phyloP scores from a whole-genome alignment of 2,888 invertebrate genomes.

The Temnothorax ravouxi region DNA sequence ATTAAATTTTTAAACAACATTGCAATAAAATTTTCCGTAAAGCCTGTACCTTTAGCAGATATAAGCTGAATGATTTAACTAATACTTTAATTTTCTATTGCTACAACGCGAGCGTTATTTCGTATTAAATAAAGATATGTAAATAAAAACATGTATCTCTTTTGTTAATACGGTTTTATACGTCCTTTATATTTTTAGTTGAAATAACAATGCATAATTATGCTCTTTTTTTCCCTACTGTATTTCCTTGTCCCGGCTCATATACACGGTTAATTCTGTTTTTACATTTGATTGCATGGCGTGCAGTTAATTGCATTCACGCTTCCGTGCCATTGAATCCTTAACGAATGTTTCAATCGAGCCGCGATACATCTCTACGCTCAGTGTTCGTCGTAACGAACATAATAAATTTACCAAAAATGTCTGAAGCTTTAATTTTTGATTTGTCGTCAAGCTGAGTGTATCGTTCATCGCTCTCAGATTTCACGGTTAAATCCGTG shows the following conservation, averaged over 20 bases:
- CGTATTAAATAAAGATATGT: background rate
- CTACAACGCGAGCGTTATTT: background rate
- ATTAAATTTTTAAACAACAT: conserved; percentile 13
- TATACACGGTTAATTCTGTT: conserved; percentile 34
- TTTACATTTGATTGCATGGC: conserved; percentile 64
- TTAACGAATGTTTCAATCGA: conserved; percentile 69
- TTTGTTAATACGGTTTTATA: background rate
- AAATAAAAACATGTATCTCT: background rate
- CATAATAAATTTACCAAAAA: conserved; percentile 50
- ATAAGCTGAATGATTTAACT: background rate
- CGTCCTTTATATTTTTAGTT: background rate
- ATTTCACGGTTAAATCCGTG: conserved; percentile 32
- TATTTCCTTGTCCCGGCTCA: conserved; percentile 31
- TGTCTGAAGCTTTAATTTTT: conserved; percentile 44
- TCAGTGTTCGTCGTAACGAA: conserved; percentile 30
- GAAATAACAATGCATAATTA: conserved; percentile 45
- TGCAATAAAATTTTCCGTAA: conserved; percentile 4
- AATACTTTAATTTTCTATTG: background rate
- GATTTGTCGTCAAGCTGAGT: conserved; percentile 21
- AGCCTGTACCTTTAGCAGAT: background rate
- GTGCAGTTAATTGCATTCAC: conserved; percentile 68
- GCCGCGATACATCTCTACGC: conserved; percentile 30
- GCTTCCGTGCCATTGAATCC: conserved; percentile 39
- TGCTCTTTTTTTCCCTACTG: background rate
- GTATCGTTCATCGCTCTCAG: conserved; percentile 42